Base-by-base conservation (phyloP, 1,140 invertebrate species). In the Agraylea sexmaculata region DNA sequence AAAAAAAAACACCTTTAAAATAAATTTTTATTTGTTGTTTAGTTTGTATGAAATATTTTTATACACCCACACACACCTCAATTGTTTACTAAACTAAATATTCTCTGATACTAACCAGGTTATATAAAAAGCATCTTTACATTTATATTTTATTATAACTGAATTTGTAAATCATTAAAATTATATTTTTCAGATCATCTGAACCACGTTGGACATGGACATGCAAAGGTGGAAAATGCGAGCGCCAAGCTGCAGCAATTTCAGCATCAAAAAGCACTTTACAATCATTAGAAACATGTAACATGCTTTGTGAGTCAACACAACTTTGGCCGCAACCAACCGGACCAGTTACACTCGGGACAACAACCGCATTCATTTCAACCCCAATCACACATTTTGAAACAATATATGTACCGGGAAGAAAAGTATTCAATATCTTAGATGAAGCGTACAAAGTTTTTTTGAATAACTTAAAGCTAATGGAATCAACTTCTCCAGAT, bases 291-390 rank as follows among this genome's bases (percentile, higher is more conserved):
- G 55, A 57, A 21, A 69, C 68, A 15, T 73, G 70, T 56, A 66
- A 59, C 40, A 60, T 73, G 46, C 36, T 68, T 5, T 71, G 69
- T 45, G 62, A 59, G 37, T 66, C 62, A 10, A 66, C 66, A 8
- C 67, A 69, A 42, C 53, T 73, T 2, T 73, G 70, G 70, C 70
- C 70, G 1, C 54, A 65, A 40, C 69, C 70, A 1, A 69, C 67
- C 6, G 69, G 68, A 6, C 58, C 64, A 5, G 62, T 64, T 4
- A 55, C 57, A 18, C 59, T 64, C 18, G 66, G 65, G 37, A 60
- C 59, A 42, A 55, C 52, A 8, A 60, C 60, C 4, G 47, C 68
- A 3, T 51, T 58, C n/a, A 62, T 70, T 25, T 57, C 57, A 7
- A 53, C 58, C 7, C 31, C 53, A 2, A 64, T 62, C 25, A 38